Base-by-base conservation (phyloP, 2,888 invertebrate genomes). In the Myopa tessellatipennis region DNA sequence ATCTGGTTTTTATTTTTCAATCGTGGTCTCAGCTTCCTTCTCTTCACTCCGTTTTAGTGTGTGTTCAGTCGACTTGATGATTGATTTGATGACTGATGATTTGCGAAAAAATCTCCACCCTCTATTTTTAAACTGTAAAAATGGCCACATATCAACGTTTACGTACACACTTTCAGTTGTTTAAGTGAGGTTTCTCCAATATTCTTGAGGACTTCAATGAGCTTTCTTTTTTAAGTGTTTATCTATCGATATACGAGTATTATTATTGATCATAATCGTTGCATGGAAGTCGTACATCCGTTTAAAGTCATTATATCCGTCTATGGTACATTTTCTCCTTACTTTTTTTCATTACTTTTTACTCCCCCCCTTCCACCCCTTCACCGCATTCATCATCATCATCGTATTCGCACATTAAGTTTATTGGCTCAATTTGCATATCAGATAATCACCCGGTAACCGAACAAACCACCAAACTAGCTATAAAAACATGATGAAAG, bases 391-490 rank as follows among this genome's bases (percentile, higher is more conserved):
- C 14, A 50, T 50, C 14, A 50, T 1, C 50, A 14, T 8, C 50
- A 50, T 50, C 14, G 8, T 14, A 50, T 50, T 55, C 55, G 55
- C 55, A 38, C 38, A 36, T 65, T 70, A 55, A 70, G 34, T 70
- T 70, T 70, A 36, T 70, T 70, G 55, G 52, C n/a, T 70, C 55
- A 70, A 55, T 70, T 70, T 70, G 70, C 70, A 55, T 70, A 55
- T 70, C 70, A 26, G 40, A 70, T 70, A 70, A 34, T 70, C 70
- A 55, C n/a, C 26, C 18, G 7, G 55, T 16, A 70, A 70, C 34
- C 18, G 55, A 38, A 38, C 34, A 65, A 70, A 70, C 55, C 26
- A 55, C 8, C 55, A 34, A 63, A 36, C 14, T 16, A 16, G 16
- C 36, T 36, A 63, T 63, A 63, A 63, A 63, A 34, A 63, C 34